phyloP scores from a whole-genome alignment of 2,797 vertebrate genomes.

The Pseudochaenichthys georgianus region DNA sequence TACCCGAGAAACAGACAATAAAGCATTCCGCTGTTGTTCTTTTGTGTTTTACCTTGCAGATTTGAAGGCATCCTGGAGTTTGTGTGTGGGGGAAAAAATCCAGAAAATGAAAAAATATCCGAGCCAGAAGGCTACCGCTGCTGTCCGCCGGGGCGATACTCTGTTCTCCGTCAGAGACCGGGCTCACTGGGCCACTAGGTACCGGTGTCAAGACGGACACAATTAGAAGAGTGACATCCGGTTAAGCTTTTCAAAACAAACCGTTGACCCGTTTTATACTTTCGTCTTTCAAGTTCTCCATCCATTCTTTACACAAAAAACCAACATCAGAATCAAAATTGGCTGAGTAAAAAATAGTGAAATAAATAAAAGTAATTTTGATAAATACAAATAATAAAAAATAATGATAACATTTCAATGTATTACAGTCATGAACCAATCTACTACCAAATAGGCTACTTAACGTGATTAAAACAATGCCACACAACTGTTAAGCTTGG shows the following conservation, averaged over 20 bases:
- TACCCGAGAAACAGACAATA: not conserved
- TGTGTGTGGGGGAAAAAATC: constrained; percentile 31
- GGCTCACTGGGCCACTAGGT: constrained; percentile 39
- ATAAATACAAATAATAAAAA: no score
- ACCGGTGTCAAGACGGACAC: constrained; percentile 40
- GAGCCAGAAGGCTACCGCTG: constrained; percentile 35
- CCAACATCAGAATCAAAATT: no score
- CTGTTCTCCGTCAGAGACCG: constrained; percentile 38
- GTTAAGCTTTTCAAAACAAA: constrained; percentile 53
- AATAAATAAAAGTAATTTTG: no score
- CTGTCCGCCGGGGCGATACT: constrained; percentile 56
- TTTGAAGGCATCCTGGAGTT: constrained; percentile 81
- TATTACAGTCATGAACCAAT: no score
- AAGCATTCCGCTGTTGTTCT: not conserved
- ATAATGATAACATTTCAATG: no score
- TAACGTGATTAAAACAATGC: no score
- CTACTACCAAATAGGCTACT: no score
- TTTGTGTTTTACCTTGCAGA: constrained; percentile 79
- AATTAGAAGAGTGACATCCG: constrained; percentile 20
- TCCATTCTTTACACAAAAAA: no score
- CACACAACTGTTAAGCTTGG: no score
- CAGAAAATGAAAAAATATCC: constrained; percentile 42
- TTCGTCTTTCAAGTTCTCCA: no score
- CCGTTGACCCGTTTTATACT: accelerated
- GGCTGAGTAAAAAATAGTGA: no score